Percentiles rank a stretch among this genome's conserved stretches.
Evolutionary conservation across 2,888 invertebrate genomes (phyloP).

Genomic region (Labia minor): DNA sequence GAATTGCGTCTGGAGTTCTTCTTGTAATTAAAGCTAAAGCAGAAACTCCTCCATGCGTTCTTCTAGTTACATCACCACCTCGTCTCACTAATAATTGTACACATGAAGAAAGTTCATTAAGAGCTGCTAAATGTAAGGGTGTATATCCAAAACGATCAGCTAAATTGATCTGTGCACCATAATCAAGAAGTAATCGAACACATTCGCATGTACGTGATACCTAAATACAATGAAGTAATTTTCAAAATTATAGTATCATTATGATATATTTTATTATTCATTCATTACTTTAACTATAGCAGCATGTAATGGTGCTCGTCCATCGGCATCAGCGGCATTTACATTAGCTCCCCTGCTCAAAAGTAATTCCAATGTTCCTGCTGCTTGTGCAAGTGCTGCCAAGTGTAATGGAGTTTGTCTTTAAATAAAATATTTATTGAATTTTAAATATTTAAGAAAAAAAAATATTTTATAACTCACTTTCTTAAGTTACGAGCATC

Average conservation of each 20-base stretch:
- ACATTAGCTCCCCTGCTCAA: constrained; percentile 54
- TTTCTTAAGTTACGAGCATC: constrained; percentile 59
- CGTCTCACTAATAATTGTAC: constrained; percentile 60
- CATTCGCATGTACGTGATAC: constrained; percentile 51
- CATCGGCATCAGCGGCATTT: constrained; percentile 57
- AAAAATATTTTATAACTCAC: background rate
- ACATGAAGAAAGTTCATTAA: constrained; percentile 69
- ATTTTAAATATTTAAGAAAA: background rate
- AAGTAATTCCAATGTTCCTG: constrained; percentile 57
- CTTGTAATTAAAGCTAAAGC: constrained; percentile 71
- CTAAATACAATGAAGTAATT: too few relatives aligned
- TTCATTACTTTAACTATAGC: constrained; percentile 59
- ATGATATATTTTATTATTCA: too few relatives aligned
- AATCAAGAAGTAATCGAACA: constrained; percentile 45
- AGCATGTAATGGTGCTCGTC: constrained; percentile 67
- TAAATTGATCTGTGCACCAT: constrained; percentile 46
- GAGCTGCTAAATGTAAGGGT: constrained; percentile 68
- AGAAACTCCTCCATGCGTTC: constrained; percentile 70
- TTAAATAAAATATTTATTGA: background rate
- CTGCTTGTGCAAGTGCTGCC: constrained; percentile 67
- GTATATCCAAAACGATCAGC: constrained; percentile 75
- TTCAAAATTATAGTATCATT: too few relatives aligned
- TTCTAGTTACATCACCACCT: constrained; percentile 69
- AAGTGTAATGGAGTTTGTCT: constrained; percentile 74
- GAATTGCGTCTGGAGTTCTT: constrained; percentile 71